These are phyloP conservation scores for Drosophila kambysellisi DNA, from an alignment of 2,888 invertebrate genomes.

Conservation along the genomic window DNA sequence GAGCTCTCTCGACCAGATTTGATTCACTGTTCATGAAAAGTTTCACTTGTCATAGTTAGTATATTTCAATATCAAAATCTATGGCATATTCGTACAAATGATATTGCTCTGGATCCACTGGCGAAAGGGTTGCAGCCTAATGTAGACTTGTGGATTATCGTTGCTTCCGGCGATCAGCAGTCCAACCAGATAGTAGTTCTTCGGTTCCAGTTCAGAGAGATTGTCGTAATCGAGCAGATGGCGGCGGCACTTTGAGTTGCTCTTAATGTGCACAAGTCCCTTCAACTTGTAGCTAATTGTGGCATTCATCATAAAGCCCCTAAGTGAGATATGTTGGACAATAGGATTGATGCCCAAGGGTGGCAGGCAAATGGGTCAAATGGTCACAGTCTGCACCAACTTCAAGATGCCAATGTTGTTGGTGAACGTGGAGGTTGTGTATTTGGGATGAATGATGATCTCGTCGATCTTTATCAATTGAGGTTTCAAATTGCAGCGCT, in stretches of 20 bases:
- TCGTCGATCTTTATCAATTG: constrained; percentile 29
- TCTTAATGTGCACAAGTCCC: constrained; percentile 17
- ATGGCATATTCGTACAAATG: neutral
- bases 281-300: constrained; percentile 30
- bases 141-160: constrained; percentile 19
- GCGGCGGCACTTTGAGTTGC: constrained; percentile 12
- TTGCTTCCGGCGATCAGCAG: constrained; percentile 8
- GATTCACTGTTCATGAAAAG: neutral
- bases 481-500: constrained; percentile 21
- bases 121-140: constrained; percentile 24
- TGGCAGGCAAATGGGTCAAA: constrained; percentile 46
- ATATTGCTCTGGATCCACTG: constrained; percentile 40
- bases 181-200: constrained; percentile 34
- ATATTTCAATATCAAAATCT: neutral
- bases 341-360: neutral
- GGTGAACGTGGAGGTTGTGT: neutral
- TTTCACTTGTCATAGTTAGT: too few species aligned
- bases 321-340: constrained; percentile 13
- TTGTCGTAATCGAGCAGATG: neutral
- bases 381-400: constrained; percentile 1
- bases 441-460: constrained; percentile 39
- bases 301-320: constrained; percentile 25
- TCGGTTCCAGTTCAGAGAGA: neutral
- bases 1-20: neutral
- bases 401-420: constrained; percentile 37